Conservation (phyloP, 2,888 invertebrate genomes). For the Ceramica pisi region DNA sequence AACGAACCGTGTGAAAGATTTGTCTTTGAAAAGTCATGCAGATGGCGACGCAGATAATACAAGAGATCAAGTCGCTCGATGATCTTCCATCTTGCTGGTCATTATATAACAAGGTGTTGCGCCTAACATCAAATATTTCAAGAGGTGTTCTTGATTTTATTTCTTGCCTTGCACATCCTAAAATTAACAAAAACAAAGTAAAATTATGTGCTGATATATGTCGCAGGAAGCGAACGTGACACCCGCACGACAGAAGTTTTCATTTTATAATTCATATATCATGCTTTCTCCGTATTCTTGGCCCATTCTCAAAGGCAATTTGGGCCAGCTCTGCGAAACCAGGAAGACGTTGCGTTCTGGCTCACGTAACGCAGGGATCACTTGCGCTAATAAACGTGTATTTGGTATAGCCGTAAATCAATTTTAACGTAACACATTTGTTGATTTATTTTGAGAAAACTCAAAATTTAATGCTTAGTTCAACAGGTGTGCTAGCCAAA, state of each 20-base stretch:
- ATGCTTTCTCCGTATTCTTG: constrained; percentile 86
- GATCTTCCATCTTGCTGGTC: constrained; percentile 25
- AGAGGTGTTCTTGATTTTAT: constrained; percentile 11
- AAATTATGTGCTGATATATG: constrained; percentile 72
- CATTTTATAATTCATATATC: constrained; percentile 78
- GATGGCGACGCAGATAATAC: constrained; percentile 17
- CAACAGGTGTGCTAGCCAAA: constrained; percentile 21
- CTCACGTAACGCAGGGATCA: constrained; percentile 68
- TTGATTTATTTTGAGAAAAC: constrained; percentile 45
- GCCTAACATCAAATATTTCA: constrained; percentile 1
- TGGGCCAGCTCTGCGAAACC: constrained; percentile 80
- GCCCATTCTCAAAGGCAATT: constrained; percentile 84
- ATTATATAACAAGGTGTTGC: constrained; percentile 31
- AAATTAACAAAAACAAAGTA: constrained; percentile 38
- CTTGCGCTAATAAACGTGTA: constrained; percentile 69
- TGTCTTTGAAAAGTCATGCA: constrained; percentile 56
- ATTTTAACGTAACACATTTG: constrained; percentile 45
- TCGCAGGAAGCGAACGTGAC: constrained; percentile 77
- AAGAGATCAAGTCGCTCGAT: constrained; percentile 24
- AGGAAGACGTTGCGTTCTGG: constrained; percentile 78
- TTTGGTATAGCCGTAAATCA: constrained; percentile 67
- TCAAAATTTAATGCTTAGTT: constrained; percentile 20
- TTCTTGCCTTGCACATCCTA: constrained; percentile 2
- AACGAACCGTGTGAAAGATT: constrained; percentile 54
- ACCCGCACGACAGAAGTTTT: constrained; percentile 73